Conservation (phyloP, 2,888 invertebrate species). For the Oscheius sp. region DNA sequence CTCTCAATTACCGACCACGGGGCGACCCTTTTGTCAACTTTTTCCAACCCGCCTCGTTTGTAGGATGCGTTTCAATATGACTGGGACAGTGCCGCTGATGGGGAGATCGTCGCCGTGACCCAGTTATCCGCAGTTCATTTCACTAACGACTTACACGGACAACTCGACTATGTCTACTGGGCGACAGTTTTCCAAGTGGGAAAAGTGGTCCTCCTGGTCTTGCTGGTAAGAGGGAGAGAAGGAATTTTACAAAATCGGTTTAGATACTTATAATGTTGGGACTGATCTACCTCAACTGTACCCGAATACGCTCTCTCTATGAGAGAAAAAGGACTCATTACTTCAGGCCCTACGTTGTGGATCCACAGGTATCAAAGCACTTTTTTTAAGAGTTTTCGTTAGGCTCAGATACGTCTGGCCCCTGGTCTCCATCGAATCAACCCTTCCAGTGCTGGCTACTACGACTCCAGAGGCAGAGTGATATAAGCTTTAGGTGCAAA, state of each 20-base stretch:
- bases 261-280: slow-evolving; percentile 57
- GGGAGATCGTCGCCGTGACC: slow-evolving; percentile 39
- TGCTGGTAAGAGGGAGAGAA: slow-evolving; percentile 36
- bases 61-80: slow-evolving; percentile 49
- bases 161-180: slow-evolving; percentile 40
- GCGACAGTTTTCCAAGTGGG: slow-evolving; percentile 49
- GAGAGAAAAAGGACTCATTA: slow-evolving; percentile 61
- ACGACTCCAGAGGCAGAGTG: slow-evolving; percentile 34
- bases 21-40: too few species aligned
- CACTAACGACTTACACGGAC: slow-evolving; percentile 43
- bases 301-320: slow-evolving; percentile 54
- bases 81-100: slow-evolving; percentile 47
- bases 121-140: slow-evolving; percentile 51
- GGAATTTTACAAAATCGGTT: neutral
- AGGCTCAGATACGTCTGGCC: slow-evolving; percentile 15
- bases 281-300: slow-evolving; percentile 62
- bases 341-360: slow-evolving; percentile 59
- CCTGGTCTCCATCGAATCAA: slow-evolving; percentile 19
- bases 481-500: slow-evolving; percentile 13
- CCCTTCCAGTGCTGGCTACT: slow-evolving; percentile 27
- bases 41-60: neutral
- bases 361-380: slow-evolving; percentile 45
- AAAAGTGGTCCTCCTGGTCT: slow-evolving; percentile 51
- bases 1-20: too few species aligned
- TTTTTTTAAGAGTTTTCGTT: neutral